phyloP scores from a whole-genome alignment of 2,113 vertebrate species.

The Lontra canadensis region DNA sequence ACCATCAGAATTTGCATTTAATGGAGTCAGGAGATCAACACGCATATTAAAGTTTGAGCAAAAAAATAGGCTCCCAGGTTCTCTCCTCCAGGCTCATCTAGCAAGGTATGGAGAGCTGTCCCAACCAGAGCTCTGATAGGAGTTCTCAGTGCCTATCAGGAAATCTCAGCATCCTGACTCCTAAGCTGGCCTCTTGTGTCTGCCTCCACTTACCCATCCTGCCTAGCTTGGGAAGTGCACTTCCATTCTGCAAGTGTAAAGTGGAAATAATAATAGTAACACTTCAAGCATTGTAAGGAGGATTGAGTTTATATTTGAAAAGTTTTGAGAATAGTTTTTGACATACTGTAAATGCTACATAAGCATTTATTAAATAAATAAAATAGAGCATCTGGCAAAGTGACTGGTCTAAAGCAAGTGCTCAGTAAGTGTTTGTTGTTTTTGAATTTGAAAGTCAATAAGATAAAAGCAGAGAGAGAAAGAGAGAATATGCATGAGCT shows the following conservation, averaged over 20 bases:
- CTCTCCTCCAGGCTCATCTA: background rate
- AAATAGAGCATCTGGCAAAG: background rate
- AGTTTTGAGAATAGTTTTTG: background rate
- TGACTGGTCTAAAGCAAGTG: background rate
- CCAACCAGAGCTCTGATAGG: background rate
- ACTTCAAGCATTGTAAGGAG: background rate
- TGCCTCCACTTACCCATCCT: background rate
- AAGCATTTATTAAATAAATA: background rate
- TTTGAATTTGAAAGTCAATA: conserved; percentile 42
- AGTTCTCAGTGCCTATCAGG: background rate
- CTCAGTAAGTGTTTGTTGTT: background rate
- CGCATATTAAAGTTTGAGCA: background rate
- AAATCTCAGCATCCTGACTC: background rate
- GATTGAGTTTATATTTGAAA: background rate
- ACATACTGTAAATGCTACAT: background rate
- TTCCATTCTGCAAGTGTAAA: background rate
- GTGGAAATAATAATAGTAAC: background rate
- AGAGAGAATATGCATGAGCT: background rate
- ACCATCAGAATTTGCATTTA: background rate
- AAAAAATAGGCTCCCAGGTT: background rate
- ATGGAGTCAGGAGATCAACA: background rate
- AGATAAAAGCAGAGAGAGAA: background rate
- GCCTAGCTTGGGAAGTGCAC: accelerated
- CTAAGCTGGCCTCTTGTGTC: background rate
- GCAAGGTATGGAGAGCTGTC: background rate